phyloP scores from a whole-genome alignment of 2,113 vertebrate species.

The Peromyscus californicus region DNA sequence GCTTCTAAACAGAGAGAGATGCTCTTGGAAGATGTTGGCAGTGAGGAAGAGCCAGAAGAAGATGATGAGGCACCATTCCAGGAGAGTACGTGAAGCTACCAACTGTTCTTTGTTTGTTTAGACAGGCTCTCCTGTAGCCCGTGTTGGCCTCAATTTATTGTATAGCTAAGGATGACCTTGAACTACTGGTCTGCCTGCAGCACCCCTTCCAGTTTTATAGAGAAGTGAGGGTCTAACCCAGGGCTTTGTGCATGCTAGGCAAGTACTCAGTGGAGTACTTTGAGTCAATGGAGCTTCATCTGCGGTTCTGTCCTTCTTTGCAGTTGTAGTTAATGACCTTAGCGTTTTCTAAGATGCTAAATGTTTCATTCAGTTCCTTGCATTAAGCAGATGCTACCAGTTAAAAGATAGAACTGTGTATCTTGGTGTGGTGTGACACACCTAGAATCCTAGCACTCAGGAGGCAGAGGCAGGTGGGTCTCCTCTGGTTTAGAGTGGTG shows the following conservation, averaged over 20 bases:
- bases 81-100: constrained; percentile 91
- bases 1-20: constrained; percentile 99
- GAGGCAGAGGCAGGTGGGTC: background rate
- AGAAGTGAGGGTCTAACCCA: background rate
- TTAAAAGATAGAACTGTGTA: background rate
- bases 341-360: background rate
- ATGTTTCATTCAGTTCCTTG: background rate
- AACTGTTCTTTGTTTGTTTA: background rate
- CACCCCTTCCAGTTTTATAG: background rate
- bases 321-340: background rate
- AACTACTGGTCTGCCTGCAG: background rate
- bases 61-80: constrained; percentile 94
- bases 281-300: background rate
- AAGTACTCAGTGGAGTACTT: background rate
- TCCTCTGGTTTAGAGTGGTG: background rate
- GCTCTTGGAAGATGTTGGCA: constrained; percentile 96
- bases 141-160: background rate
- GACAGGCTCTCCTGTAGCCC: background rate
- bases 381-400: background rate
- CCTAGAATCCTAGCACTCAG: background rate
- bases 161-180: background rate
- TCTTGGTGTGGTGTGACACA: background rate
- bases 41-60: constrained; percentile 96
- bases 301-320: background rate
- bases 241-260: background rate